Conservation (phyloP, 2,113 vertebrate species). For the Rhombomys opimus region DNA sequence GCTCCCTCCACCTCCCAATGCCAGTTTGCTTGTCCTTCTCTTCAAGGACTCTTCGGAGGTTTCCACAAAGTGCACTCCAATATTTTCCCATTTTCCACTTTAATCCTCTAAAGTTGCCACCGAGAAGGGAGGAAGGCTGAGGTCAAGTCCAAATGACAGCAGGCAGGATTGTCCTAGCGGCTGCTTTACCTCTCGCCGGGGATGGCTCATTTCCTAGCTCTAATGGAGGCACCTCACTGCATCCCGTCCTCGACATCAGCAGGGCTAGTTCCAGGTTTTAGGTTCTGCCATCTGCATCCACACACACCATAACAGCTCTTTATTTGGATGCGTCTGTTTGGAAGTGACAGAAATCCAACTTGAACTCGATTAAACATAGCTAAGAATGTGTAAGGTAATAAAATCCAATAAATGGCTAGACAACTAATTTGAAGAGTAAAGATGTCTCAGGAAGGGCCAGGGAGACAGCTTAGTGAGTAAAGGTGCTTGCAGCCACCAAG, state of each 20-base stretch:
- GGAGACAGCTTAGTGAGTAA: background rate
- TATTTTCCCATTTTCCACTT: background rate
- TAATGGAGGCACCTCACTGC: background rate
- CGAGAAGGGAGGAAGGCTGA: background rate
- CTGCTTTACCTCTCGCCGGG: background rate
- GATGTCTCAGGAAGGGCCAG: background rate
- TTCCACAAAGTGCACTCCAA: background rate
- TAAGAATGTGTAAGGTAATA: slow-evolving; percentile 48
- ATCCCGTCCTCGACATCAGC: too few species aligned
- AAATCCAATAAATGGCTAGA: slow-evolving; percentile 57
- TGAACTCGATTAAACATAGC: slow-evolving; percentile 62
- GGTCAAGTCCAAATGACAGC: background rate
- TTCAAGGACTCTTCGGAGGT: background rate
- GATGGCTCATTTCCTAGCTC: background rate
- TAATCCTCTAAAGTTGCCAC: slow-evolving; percentile 15
- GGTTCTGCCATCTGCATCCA: background rate
- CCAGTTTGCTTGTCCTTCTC: background rate
- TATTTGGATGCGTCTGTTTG: slow-evolving; percentile 46
- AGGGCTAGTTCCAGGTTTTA: background rate
- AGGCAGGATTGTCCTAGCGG: background rate
- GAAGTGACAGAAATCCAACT: slow-evolving; percentile 68
- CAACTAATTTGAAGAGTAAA: slow-evolving; percentile 55
- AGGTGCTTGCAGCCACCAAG: background rate
- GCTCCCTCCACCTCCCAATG: background rate
- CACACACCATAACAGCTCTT: background rate